Percentiles rank a stretch among this genome's conserved stretches.
These are phyloP conservation scores for Sussaba pulchella DNA, from an alignment of 2,888 invertebrate species.

Conservation along the genomic window DNA sequence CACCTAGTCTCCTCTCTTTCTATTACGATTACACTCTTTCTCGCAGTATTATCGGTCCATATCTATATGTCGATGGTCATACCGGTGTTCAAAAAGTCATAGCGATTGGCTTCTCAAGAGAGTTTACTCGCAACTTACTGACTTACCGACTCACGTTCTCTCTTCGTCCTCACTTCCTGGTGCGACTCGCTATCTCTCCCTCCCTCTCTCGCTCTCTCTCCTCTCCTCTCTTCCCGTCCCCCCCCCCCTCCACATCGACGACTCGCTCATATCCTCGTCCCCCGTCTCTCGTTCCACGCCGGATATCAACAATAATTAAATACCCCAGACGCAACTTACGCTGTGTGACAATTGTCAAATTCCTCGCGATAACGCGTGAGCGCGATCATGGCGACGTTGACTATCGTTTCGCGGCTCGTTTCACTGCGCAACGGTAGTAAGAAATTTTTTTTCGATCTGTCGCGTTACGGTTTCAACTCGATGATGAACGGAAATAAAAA, in stretches of 20 bases:
- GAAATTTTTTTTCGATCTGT: conserved; percentile 73
- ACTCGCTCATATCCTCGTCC: too few species aligned
- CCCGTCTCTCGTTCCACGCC: too few species aligned
- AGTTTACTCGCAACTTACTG: conserved; percentile 2
- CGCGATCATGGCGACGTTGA: conserved; percentile 80
- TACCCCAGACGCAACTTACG: background rate
- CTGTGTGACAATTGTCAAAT: conserved; percentile 51
- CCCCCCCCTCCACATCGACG: too few species aligned
- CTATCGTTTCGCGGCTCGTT: conserved; percentile 76
- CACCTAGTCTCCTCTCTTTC: too few species aligned
- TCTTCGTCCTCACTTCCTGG: too few species aligned
- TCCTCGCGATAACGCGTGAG: conserved; percentile 61
- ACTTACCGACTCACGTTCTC: conserved; percentile 36
- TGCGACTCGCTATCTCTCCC: background rate
- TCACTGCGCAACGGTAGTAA: conserved; percentile 73
- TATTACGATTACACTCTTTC: too few species aligned
- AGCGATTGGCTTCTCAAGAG: background rate
- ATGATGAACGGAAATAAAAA: conserved; percentile 68
- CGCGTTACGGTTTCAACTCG: conserved; percentile 67
- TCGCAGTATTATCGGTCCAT: too few species aligned
- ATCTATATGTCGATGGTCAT: too few species aligned
- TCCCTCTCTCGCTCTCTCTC: too few species aligned
- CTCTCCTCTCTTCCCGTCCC: too few species aligned
- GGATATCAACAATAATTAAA: too few species aligned
- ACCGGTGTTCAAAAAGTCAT: too few species aligned